Percentiles rank a stretch among this genome's conserved stretches.
phyloP scores from a whole-genome alignment of 2,888 invertebrate genomes.

The Chloromyia formosa region DNA sequence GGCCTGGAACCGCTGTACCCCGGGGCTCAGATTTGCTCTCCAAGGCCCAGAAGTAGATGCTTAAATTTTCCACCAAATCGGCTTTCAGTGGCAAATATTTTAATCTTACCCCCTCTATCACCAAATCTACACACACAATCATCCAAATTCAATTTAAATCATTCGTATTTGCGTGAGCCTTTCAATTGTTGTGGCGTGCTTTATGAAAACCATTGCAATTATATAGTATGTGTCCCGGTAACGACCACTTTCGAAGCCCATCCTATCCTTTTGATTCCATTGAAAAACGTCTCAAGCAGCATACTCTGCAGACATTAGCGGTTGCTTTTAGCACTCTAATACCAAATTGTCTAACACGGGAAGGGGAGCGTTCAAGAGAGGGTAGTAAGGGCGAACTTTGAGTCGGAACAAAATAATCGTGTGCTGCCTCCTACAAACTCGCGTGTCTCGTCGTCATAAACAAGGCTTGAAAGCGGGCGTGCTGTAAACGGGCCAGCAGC shows the following conservation, averaged over 20 bases:
- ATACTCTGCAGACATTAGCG: background rate
- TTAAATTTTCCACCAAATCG: too few relatives aligned
- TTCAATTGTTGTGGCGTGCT: background rate
- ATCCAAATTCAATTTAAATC: background rate
- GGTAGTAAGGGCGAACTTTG: background rate
- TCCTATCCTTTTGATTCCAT: background rate
- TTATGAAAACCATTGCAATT: background rate
- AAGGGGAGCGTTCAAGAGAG: background rate
- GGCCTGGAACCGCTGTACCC: too few relatives aligned
- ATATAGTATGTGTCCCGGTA: background rate
- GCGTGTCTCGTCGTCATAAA: slow-evolving; percentile 11
- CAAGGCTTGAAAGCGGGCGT: background rate
- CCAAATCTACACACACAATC: too few relatives aligned
- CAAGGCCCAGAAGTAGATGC: too few relatives aligned
- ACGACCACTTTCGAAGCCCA: background rate
- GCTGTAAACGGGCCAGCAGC: slow-evolving; percentile 11
- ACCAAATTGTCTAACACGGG: background rate
- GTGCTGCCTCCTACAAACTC: background rate
- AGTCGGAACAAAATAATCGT: background rate
- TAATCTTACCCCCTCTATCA: too few relatives aligned
- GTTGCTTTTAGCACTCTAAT: background rate
- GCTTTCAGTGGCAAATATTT: too few relatives aligned
- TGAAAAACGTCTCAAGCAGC: background rate
- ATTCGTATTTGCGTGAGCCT: background rate
- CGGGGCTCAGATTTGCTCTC: too few relatives aligned